A percentile compares a stretch with the other conserved stretches of the same genome.
Evolutionary conservation across 2,888 invertebrate species (phyloP).

Genomic region (Cephonodes hylas): DNA sequence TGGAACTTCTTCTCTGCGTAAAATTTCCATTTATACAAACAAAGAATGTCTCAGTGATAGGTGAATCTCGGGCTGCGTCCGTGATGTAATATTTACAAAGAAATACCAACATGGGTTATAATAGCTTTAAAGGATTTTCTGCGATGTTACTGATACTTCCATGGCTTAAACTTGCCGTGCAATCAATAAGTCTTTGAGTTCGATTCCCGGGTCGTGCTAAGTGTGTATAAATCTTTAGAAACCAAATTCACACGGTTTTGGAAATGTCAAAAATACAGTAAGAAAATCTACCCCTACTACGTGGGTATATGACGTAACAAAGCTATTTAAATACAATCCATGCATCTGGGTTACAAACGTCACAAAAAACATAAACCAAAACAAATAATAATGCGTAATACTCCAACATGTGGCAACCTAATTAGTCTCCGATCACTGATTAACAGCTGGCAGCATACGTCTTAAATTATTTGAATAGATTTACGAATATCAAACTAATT

Average conservation of each 20-base stretch:
- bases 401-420: background rate
- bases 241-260: no score
- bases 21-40: slow-evolving; percentile 64
- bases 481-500: background rate
- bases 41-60: slow-evolving; percentile 20
- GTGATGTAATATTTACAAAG: slow-evolving; percentile 12
- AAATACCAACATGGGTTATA: no score
- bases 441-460: background rate
- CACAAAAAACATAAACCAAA: background rate
- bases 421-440: background rate
- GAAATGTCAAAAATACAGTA: no score
- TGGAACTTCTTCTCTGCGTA: slow-evolving; percentile 57
- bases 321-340: background rate
- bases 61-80: background rate
- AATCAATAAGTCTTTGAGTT: no score
- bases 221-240: no score
- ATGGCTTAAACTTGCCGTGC: no score
- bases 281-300: no score
- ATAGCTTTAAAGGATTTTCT: no score
- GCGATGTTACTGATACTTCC: no score
- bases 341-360: background rate
- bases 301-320: no score
- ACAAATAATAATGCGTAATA: background rate
- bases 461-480: background rate
- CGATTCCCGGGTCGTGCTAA: no score